Conservation (phyloP, 2,888 invertebrate genomes). For the Anodontia alba region DNA sequence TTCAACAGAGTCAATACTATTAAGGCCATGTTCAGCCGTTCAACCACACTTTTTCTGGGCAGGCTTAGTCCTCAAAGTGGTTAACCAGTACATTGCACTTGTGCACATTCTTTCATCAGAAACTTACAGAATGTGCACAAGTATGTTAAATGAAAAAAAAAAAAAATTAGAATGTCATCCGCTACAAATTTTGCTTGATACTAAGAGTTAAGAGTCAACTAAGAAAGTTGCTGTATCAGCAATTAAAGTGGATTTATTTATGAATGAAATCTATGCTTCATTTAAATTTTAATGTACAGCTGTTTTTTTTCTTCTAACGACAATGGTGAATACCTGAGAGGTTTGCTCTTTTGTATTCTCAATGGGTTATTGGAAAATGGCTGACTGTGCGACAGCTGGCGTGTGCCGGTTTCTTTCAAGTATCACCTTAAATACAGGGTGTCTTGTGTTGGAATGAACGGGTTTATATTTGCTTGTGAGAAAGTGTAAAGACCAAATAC, state of each 20-base stretch:
- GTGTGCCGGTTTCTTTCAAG: constrained; percentile 3
- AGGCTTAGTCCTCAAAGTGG: too few species aligned
- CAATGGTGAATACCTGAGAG: not conserved
- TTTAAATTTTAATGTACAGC: not conserved
- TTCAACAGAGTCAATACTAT: too few species aligned
- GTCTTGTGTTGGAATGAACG: constrained; percentile 3
- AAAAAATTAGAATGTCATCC: too few species aligned
- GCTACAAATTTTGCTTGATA: too few species aligned
- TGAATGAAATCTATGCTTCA: not conserved
- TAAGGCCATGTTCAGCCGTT: too few species aligned
- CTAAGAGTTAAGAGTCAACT: not conserved
- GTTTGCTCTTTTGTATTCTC: not conserved
- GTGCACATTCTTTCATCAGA: too few species aligned
- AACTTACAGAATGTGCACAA: too few species aligned
- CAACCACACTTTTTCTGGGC: too few species aligned
- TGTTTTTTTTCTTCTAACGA: not conserved
- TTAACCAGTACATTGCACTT: too few species aligned
- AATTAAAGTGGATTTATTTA: not conserved
- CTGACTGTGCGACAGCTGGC: constrained; percentile 21
- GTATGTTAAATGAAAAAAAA: too few species aligned
- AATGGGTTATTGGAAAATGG: not conserved
- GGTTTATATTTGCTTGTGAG: too few species aligned
- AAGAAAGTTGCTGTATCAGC: not conserved
- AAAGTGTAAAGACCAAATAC: too few species aligned
- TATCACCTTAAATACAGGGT: not conserved